Evolutionary conservation across 2,888 invertebrate genomes (phyloP).

Genomic region (Stenoptilia bipunctidactyla): DNA sequence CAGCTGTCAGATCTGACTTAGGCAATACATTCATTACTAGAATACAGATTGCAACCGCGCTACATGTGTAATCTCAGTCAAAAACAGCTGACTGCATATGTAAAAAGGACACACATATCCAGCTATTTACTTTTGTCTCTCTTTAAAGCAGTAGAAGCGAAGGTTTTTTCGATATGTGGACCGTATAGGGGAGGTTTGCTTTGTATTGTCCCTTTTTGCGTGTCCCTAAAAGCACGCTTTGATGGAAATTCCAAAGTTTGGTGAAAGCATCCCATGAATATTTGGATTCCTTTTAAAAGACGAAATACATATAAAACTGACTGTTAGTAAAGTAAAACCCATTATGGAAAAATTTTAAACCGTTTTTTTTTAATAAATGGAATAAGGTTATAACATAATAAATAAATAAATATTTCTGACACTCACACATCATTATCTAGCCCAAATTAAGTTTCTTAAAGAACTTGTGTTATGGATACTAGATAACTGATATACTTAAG

Average conservation of each 20-base stretch:
- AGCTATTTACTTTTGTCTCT: not conserved
- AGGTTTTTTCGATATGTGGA: not conserved
- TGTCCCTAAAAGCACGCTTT: conserved; percentile 25
- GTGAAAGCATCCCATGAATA: conserved; percentile 22
- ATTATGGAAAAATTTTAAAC: too few species aligned
- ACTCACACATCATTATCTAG: too few species aligned
- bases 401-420: too few species aligned
- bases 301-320: too few species aligned
- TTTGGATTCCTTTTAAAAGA: conserved; percentile 18
- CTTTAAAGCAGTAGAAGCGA: too few species aligned
- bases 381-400: too few species aligned
- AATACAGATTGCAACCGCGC: conserved; percentile 25
- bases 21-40: conserved; percentile 30
- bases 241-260: conserved; percentile 20
- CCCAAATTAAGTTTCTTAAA: too few species aligned
- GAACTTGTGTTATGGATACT: too few species aligned
- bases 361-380: too few species aligned
- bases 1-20: conserved; percentile 26
- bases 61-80: conserved; percentile 7
- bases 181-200: conserved; percentile 20
- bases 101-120: not conserved
- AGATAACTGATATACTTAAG: too few species aligned
- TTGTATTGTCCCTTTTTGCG: conserved; percentile 27
- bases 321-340: too few species aligned
- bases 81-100: not conserved